These are phyloP conservation scores for Temnothorax nylanderi DNA, from an alignment of 1,140 invertebrate genomes.

Conservation along the genomic window DNA sequence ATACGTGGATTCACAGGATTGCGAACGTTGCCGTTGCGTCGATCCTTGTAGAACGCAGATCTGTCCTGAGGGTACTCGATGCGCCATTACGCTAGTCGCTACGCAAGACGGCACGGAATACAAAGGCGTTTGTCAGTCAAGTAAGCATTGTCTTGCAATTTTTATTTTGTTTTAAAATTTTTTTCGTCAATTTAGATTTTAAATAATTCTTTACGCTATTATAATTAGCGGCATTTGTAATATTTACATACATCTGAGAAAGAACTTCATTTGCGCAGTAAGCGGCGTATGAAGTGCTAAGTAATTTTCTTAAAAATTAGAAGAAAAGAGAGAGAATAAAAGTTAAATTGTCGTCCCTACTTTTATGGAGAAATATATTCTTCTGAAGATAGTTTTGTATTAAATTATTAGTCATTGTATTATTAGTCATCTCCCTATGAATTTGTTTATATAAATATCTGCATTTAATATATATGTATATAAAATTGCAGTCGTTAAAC, in stretches of 20 bases:
- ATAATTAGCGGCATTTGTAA: no score
- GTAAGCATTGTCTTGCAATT: slow-evolving; percentile 80
- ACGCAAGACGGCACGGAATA: slow-evolving; percentile 84
- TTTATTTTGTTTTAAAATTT: neutral
- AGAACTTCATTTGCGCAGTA: no score
- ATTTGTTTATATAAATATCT: neutral
- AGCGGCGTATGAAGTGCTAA: no score
- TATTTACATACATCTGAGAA: no score
- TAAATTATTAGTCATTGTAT: neutral
- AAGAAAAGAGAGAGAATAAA: no score
- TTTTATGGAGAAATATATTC: no score
- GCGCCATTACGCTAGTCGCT: slow-evolving; percentile 88
- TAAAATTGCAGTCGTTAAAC: slow-evolving; percentile 88
- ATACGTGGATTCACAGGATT: slow-evolving; percentile 88
- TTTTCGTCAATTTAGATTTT: neutral
- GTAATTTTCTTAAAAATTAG: no score
- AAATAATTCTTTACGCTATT: neutral
- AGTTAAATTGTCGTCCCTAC: no score
- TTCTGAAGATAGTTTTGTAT: neutral
- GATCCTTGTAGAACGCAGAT: slow-evolving; percentile 90
- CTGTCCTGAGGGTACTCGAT: slow-evolving; percentile 89
- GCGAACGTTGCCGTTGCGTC: slow-evolving; percentile 91
- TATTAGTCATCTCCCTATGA: neutral
- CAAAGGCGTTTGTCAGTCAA: slow-evolving; percentile 88
- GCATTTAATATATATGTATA: neutral